phyloP scores from a whole-genome alignment of 1,140 invertebrate species.

The Muscidifurax raptorellus region DNA sequence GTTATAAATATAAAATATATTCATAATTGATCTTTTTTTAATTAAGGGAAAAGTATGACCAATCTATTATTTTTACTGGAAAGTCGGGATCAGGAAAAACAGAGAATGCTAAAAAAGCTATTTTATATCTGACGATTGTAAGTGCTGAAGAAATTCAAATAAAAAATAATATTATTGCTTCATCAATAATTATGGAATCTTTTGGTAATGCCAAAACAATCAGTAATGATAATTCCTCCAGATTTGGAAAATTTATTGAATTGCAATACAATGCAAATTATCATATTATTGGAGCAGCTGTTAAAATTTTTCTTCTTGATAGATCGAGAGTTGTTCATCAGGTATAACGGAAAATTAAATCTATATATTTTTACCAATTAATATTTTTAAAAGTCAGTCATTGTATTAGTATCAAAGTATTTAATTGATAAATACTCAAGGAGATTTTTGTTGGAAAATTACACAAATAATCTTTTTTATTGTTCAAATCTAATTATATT shows the following conservation, averaged over 20 bases:
- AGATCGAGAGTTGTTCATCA: constrained; percentile 97
- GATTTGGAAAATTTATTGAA: constrained; percentile 97
- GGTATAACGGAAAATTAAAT: constrained; percentile 57
- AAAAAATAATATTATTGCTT: constrained; percentile 96
- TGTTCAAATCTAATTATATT: background rate
- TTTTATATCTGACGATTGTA: constrained; percentile 98
- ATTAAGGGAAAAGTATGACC: constrained; percentile 89
- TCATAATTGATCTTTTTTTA: background rate
- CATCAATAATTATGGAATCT: constrained; percentile 99
- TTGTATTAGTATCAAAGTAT: no score
- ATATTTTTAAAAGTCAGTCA: background rate
- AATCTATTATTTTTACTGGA: constrained; percentile 98
- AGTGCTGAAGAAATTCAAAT: constrained; percentile 95
- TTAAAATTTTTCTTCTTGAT: constrained; percentile 98
- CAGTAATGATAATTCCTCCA: constrained; percentile 97
- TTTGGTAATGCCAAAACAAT: constrained; percentile 99
- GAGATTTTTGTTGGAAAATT: no score
- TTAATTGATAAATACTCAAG: no score
- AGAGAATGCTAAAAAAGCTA: constrained; percentile 97
- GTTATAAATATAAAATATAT: background rate
- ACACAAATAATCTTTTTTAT: background rate
- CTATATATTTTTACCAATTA: background rate
- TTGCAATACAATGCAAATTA: constrained; percentile 92
- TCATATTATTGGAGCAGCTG: constrained; percentile 94
- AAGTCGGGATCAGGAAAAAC: constrained; percentile 98